Evolutionary conservation across 2,888 invertebrate species (phyloP), one percentile per base, ranked within the genome.

Genomic region (Globia sparganii): DNA sequence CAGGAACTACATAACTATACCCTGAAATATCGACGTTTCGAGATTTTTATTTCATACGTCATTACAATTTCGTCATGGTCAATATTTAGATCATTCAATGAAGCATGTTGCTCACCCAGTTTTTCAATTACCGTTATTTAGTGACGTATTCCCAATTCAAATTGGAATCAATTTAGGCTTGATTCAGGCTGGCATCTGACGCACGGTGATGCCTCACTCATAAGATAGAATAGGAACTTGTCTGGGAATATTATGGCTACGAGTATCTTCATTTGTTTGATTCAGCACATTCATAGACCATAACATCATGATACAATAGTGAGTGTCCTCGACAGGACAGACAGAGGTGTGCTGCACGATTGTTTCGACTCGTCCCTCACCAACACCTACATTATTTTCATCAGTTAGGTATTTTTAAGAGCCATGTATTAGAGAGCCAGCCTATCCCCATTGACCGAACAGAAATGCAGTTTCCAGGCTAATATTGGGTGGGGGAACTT

Each of bases 141-240:
- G 11, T 70, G 70, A 78, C 77, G 78, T 77, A 18, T 25, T 25
- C 13, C 5, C 28, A 77, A 53, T 77, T 77, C 4, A 49, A 61
- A 70, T 37, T 69, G 34, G 53, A 59, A 21, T 34, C 69, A 78
- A 70, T 61, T 77, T 53, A 43, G 34, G 2, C 25, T 58, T 59
- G 31, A 76, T 37, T 58, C 46, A n/a, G 4, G 6, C 28, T 18
- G 21, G 21, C 28, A 46, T 6, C 31, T 58, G 65, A 31, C n/a
- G 25, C 21, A 15, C n/a, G 13, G 28, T 53, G 64, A 43, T 28
- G 28, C 18, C 37, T 25, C 13, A 11, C 25, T 40, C 15, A n/a
- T 18, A 49, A 2, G 11, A 46, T 46, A 1, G 1, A 58, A 18
- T 34, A 5, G 21, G 28, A 59, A 28, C 28, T 2, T 28, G 25